Evolutionary conservation across 2,888 invertebrate species (phyloP), one percentile per base, ranked within the genome.

Genomic region (Lepeophtheirus nordmannii): DNA sequence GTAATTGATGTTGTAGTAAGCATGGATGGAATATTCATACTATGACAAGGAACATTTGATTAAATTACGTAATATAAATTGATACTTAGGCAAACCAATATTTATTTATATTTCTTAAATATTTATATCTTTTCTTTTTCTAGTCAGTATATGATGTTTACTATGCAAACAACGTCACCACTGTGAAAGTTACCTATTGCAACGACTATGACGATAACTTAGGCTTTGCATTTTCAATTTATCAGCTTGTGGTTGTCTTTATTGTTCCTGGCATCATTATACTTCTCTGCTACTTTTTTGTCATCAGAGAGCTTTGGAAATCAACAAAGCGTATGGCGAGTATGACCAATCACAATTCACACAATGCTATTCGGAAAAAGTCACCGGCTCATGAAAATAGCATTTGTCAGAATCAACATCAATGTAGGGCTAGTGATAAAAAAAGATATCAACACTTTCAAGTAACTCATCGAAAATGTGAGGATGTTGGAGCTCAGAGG

Each of bases 271-370:
- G 73, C 2, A 67, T 74, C 38, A 70, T 76, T 37, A 75, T 77
- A 75, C 72, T 74, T 62, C 69, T 74, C 59, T 76, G 75, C 71
- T 77, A 77, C 70, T 69, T 74, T 7, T 72, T 72, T 66, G 76
- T 76, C 40, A 76, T 76, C 68, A 71, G 73, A 37, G 75, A 74
- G 65, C 72, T 77, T 11, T 76, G 77, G 77, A 72, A 71, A 59
- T 75, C 75, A 64, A 76, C 76, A 0, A 72, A 72, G 61, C 75
- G 72, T 62, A 75, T 76, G 69, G 73, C 72, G 65, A 70, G 73
- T 7, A 72, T 76, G 58, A 76, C 76, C 56, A 74, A 74, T 68
- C 22, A 22, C 10, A 30, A 30, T 7, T 53, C 53, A 53, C 5
- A 58, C 7, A 23, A 2, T 3, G 23, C 58, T 20, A 58, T 3